Percentiles rank a stretch among this genome's conserved stretches.
These are phyloP conservation scores for Danio choprae DNA, from an alignment of 2,797 vertebrate species.

Conservation along the genomic window DNA sequence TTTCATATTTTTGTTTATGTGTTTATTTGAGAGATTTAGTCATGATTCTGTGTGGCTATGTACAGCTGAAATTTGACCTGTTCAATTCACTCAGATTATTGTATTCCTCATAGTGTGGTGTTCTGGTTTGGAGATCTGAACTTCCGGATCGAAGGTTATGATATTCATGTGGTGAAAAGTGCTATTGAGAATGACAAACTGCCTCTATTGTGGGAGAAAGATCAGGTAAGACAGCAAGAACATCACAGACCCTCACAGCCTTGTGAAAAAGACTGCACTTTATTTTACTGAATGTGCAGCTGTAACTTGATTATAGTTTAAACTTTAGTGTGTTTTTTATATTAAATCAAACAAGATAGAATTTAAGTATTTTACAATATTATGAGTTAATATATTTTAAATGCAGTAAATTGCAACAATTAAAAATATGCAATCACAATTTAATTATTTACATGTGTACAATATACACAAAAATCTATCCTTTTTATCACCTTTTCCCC, in stretches of 20 bases:
- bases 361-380: neutral
- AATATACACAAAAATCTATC: too few relatives aligned
- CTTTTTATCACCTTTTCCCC: too few relatives aligned
- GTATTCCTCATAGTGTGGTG: constrained; percentile 80
- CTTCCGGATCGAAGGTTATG: constrained; percentile 95
- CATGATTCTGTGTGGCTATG: neutral
- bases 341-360: neutral
- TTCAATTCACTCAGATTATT: neutral
- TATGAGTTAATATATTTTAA: neutral
- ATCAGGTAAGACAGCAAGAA: constrained; percentile 85
- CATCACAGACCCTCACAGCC: neutral
- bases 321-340: neutral
- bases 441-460: too few relatives aligned
- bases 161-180: constrained; percentile 95
- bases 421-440: too few relatives aligned
- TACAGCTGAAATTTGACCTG: neutral
- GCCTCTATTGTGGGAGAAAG: constrained; percentile 93
- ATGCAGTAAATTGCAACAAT: too few relatives aligned
- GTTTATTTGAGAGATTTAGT: neutral
- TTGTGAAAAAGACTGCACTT: neutral
- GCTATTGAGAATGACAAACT: constrained; percentile 93
- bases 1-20: too few relatives aligned
- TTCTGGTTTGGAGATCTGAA: constrained; percentile 99
- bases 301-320: neutral
- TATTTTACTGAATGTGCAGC: neutral